Conservation (phyloP, 2,888 invertebrate genomes). For the Megalurothrips usitatus region DNA sequence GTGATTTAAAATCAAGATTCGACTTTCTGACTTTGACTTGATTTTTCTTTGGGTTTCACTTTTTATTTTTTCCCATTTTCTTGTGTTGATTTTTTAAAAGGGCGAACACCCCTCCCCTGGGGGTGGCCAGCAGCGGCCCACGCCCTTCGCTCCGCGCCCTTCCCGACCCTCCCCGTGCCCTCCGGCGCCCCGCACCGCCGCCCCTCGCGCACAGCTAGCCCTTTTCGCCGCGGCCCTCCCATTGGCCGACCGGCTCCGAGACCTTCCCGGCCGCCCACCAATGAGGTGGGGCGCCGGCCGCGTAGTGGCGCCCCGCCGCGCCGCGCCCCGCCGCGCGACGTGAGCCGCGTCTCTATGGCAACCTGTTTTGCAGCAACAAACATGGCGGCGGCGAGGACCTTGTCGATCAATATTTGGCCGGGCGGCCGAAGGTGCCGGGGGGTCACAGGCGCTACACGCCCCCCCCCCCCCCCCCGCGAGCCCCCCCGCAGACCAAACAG, state of each 20-base stretch:
- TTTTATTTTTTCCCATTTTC: no score
- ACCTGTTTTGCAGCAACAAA: background rate
- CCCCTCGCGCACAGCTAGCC: background rate
- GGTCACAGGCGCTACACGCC: no score
- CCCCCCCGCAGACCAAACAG: no score
- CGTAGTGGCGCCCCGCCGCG: background rate
- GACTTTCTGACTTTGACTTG: no score
- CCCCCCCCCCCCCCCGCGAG: no score
- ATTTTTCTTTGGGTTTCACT: no score
- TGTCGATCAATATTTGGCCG: slow-evolving; percentile 17
- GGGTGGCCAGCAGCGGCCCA: no score
- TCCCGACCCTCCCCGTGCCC: no score
- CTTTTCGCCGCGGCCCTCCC: background rate
- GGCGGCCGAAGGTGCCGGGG: background rate
- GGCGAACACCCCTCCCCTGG: no score
- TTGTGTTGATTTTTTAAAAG: no score
- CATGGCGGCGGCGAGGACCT: background rate
- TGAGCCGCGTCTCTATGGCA: background rate
- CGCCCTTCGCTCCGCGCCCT: no score
- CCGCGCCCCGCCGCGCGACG: background rate
- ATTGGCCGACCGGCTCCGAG: slow-evolving; percentile 2
- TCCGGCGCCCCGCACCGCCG: background rate
- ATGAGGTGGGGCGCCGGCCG: background rate
- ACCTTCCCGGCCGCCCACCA: background rate
- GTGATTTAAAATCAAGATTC: no score